Percentiles rank a stretch among this genome's conserved stretches.
Conservation (phyloP, 2,113 vertebrate species). For the Cyprichromis sp. region DNA sequence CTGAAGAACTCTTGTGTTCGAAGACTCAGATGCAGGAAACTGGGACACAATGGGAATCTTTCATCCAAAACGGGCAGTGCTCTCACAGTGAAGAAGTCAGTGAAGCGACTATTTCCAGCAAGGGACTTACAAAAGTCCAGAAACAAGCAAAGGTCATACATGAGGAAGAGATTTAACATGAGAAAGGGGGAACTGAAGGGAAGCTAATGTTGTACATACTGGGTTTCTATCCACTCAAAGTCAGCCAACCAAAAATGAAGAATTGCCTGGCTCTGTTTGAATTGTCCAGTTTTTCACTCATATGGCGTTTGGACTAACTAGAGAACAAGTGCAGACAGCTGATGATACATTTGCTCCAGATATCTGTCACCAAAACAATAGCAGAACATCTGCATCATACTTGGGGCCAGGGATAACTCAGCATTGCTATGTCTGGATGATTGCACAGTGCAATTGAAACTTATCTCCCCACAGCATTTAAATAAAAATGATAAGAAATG, state of each 20-base stretch:
- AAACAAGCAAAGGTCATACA: neutral
- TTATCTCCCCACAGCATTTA: neutral
- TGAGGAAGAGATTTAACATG: neutral
- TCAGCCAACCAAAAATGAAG: neutral
- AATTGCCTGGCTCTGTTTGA: neutral
- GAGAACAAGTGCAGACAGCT: neutral
- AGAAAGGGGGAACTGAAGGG: neutral
- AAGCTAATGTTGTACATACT: neutral
- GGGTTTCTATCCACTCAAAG: neutral
- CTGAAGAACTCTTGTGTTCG: neutral
- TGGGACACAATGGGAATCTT: neutral
- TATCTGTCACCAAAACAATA: neutral
- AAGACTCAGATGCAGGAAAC: neutral
- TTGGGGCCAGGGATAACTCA: neutral
- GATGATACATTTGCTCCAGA: neutral
- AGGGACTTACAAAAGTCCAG: neutral
- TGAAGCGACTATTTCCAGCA: neutral
- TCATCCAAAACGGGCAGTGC: neutral
- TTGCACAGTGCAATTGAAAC: neutral
- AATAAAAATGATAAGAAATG: neutral
- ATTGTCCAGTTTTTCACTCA: neutral
- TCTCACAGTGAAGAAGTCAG: neutral
- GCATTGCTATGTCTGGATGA: neutral
- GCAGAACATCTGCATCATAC: neutral
- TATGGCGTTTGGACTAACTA: neutral